Evolutionary conservation across 2,888 invertebrate species (phyloP).

Genomic region (Drosophila mimica): DNA sequence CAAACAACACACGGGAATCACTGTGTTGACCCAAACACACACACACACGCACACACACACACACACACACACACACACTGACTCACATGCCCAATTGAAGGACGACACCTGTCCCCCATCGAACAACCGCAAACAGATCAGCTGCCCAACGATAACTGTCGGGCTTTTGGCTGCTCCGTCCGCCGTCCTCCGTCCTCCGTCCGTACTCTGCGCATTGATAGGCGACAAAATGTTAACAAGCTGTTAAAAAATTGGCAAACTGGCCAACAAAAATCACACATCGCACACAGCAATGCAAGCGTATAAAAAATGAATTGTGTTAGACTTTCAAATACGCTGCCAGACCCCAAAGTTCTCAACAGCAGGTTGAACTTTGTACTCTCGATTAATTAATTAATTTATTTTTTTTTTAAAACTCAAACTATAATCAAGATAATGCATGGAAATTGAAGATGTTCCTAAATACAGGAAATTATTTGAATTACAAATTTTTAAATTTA

Average conservation of each 20-base stretch:
- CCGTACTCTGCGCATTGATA: slow-evolving; percentile 53
- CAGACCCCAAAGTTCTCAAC: no score
- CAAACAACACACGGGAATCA: slow-evolving; percentile 7
- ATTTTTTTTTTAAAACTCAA: neutral
- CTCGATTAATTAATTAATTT: no score
- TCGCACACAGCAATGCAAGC: slow-evolving; percentile 11
- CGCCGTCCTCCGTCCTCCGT: slow-evolving; percentile 10
- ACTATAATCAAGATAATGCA: neutral
- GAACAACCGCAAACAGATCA: slow-evolving; percentile 56
- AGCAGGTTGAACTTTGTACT: no score
- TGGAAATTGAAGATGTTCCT: neutral
- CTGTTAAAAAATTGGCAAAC: slow-evolving; percentile 72
- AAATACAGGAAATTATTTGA: neutral
- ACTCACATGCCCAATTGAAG: slow-evolving; percentile 6
- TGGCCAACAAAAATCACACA: slow-evolving; percentile 43
- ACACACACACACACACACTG: slow-evolving; percentile 3
- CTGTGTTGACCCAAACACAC: neutral
- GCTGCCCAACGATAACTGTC: slow-evolving; percentile 38
- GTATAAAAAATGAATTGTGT: neutral
- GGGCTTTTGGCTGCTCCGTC: slow-evolving; percentile 12
- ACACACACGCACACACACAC: neutral
- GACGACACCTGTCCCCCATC: slow-evolving; percentile 9
- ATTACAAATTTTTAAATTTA: neutral
- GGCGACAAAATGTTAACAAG: slow-evolving; percentile 80
- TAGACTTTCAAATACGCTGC: slow-evolving; percentile 22